Percentiles rank a stretch among this genome's conserved stretches.
Conservation (phyloP, 1,140 invertebrate genomes). For the Bombus sibiricus region DNA sequence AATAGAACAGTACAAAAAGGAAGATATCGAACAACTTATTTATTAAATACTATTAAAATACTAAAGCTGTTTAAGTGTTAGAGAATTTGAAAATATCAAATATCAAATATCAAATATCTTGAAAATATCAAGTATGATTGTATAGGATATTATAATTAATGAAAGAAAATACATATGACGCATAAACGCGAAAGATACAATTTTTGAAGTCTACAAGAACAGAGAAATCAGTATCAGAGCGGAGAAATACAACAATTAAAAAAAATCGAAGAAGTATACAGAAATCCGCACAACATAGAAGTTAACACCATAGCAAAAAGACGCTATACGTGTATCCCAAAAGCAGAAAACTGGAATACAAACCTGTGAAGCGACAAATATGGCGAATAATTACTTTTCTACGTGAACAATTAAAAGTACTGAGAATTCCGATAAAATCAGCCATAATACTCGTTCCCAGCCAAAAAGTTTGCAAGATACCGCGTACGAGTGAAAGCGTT, state of each 20-base stretch:
- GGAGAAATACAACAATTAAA: no score
- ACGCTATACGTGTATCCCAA: no score
- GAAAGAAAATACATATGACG: background rate
- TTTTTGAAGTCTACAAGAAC: no score
- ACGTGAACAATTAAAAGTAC: background rate
- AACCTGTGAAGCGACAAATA: background rate
- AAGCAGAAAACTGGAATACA: background rate
- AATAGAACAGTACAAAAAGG: background rate
- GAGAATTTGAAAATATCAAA: background rate
- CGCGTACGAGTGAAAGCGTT: constrained; percentile 15
- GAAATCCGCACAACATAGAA: no score
- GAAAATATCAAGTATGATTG: background rate
- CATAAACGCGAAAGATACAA: background rate
- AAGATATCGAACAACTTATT: background rate
- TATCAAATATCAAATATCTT: background rate
- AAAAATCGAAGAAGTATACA: no score
- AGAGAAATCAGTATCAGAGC: no score
- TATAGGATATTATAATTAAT: background rate
- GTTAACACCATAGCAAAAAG: no score
- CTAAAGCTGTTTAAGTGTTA: background rate
- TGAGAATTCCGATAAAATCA: background rate
- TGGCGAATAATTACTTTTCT: background rate
- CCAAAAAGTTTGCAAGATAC: background rate
- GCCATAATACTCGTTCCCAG: background rate
- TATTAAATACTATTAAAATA: no score